A percentile compares a stretch with the other conserved stretches of the same genome.
phyloP scores from a whole-genome alignment of 2,113 vertebrate species.

The Pogonocichla stellata region DNA sequence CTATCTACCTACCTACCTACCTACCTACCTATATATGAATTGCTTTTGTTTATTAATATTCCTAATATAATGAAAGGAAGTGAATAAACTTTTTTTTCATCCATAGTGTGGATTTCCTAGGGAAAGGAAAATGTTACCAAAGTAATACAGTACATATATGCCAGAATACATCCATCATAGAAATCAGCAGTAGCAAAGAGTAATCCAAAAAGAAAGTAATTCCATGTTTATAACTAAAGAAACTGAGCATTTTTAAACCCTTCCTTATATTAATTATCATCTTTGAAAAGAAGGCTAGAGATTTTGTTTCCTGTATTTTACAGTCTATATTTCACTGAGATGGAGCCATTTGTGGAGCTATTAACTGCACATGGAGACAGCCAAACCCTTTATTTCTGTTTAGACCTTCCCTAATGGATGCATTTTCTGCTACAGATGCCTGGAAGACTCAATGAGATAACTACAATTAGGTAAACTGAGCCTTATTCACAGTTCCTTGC shows the following conservation, averaged over 20 bases:
- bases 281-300: background rate
- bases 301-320: background rate
- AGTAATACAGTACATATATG: background rate
- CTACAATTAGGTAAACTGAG: background rate
- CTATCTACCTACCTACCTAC: background rate
- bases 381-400: background rate
- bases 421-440: background rate
- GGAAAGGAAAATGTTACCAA: background rate
- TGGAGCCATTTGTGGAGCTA: background rate
- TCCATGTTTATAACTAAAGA: background rate
- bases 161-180: background rate
- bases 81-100: background rate
- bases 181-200: background rate
- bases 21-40: background rate
- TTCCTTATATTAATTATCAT: background rate
- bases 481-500: background rate
- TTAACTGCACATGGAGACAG: background rate
- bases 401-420: background rate
- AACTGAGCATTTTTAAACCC: background rate
- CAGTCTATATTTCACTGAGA: background rate
- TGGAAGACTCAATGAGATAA: background rate
- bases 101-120: background rate
- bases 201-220: background rate
- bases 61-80: background rate
- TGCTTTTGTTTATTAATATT: background rate